Percentiles rank a stretch among this genome's conserved stretches.
These are phyloP conservation scores for Cardiocondyla obscurior DNA, from an alignment of 1,140 invertebrate genomes.

Conservation along the genomic window DNA sequence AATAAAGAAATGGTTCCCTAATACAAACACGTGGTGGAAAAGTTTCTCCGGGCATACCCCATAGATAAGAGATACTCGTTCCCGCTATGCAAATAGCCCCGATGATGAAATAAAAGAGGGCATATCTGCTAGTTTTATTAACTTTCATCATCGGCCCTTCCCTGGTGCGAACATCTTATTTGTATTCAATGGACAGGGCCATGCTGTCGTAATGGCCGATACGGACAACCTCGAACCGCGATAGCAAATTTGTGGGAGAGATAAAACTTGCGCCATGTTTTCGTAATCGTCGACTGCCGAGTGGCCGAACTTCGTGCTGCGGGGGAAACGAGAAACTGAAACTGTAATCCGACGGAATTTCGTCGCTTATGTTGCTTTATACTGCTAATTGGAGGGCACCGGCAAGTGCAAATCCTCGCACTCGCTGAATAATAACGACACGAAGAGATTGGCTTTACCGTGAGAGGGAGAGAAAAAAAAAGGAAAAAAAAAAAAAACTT, in stretches of 20 bases:
- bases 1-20: background rate
- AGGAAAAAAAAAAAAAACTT: too few species aligned
- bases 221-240: slow-evolving; percentile 16
- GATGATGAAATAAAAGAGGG: slow-evolving; percentile 59
- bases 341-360: slow-evolving; percentile 39
- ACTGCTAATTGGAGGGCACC: slow-evolving; percentile 41
- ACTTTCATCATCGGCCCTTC: slow-evolving; percentile 45
- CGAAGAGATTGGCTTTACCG: slow-evolving; percentile 7
- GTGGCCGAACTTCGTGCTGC: slow-evolving; percentile 27
- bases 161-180: slow-evolving; percentile 63
- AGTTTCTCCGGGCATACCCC: background rate
- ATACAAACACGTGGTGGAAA: background rate
- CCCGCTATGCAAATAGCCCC: slow-evolving; percentile 34
- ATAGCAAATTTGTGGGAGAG: slow-evolving; percentile 62
- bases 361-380: slow-evolving; percentile 41
- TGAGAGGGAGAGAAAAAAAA: too few species aligned
- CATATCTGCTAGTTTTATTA: slow-evolving; percentile 63
- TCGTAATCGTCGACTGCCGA: slow-evolving; percentile 59
- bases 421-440: slow-evolving; percentile 46
- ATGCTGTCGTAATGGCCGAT: slow-evolving; percentile 53
- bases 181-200: slow-evolving; percentile 64
- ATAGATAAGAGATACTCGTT: slow-evolving; percentile 6
- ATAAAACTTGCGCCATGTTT: slow-evolving; percentile 71
- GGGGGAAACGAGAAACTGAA: slow-evolving; percentile 1
- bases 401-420: slow-evolving; percentile 49